These are phyloP conservation scores for Onchidella celtica DNA, from an alignment of 2,888 invertebrate species.

Conservation along the genomic window DNA sequence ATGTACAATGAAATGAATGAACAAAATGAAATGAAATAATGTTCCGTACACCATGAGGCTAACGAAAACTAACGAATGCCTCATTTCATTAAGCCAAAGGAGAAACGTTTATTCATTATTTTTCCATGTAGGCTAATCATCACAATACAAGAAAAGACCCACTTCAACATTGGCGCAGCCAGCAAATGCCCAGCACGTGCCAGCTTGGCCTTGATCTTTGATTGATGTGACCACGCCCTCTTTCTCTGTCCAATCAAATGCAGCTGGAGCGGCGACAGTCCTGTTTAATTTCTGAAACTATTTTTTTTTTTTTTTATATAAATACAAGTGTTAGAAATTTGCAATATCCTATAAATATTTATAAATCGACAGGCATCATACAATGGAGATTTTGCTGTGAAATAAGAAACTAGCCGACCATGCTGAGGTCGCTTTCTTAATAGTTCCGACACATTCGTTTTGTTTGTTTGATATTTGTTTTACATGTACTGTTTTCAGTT, in stretches of 20 bases:
- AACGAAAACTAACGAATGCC: no score
- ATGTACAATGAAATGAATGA: no score
- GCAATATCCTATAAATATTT: neutral
- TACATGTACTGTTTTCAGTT: no score
- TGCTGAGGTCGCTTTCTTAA: neutral
- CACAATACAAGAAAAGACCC: neutral
- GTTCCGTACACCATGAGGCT: no score
- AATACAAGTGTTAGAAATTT: no score
- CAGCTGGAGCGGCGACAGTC: constrained; percentile 54
- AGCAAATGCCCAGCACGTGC: constrained; percentile 76
- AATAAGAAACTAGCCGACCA: neutral
- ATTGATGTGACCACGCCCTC: constrained; percentile 69
- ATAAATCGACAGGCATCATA: neutral
- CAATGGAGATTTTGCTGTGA: neutral
- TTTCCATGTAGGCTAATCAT: no score
- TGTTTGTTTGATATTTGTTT: no score
- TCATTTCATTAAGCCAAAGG: no score
- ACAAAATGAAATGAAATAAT: no score
- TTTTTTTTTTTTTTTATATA: no score
- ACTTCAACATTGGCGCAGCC: constrained; percentile 39
- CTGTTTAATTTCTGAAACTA: constrained; percentile 10
- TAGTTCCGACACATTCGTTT: no score
- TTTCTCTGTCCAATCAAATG: constrained; percentile 73
- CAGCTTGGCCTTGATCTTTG: constrained; percentile 75
- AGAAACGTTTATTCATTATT: no score